These are phyloP conservation scores for Allolobophora icterica DNA, from an alignment of 2,888 invertebrate genomes.

Conservation along the genomic window DNA sequence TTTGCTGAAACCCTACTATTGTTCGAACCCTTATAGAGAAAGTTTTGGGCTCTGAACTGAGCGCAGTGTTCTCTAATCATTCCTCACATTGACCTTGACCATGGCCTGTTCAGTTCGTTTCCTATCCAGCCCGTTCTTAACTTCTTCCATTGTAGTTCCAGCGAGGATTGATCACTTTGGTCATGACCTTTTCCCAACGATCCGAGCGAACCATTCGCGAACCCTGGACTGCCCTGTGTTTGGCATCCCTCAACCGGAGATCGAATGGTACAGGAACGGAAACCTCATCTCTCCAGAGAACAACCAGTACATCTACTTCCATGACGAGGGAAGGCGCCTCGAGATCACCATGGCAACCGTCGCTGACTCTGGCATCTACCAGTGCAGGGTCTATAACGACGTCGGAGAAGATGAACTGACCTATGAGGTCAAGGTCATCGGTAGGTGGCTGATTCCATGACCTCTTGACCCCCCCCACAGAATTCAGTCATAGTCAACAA, in stretches of 20 bases:
- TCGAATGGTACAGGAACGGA: conserved; percentile 59
- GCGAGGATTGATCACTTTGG: conserved; percentile 54
- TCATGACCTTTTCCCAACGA: conserved; percentile 53
- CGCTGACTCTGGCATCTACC: conserved; percentile 56
- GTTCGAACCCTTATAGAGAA: no score
- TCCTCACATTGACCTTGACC: no score
- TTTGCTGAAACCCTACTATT: no score
- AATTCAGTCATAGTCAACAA: not conserved
- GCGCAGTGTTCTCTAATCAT: no score
- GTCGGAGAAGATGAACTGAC: conserved; percentile 56
- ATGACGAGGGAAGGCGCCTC: conserved; percentile 55
- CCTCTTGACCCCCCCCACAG: not conserved
- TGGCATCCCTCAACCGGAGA: conserved; percentile 58
- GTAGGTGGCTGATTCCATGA: conserved; percentile 45
- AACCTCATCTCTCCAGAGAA: conserved; percentile 62
- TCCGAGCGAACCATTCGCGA: conserved; percentile 55
- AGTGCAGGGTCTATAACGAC: conserved; percentile 59
- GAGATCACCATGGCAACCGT: conserved; percentile 52
- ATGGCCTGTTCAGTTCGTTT: no score
- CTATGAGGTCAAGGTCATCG: conserved; percentile 57
- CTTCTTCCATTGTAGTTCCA: conserved; percentile 51
- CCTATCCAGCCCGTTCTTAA: not conserved
- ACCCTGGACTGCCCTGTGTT: conserved; percentile 59
- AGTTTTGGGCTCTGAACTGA: no score
- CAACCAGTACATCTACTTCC: conserved; percentile 30